phyloP scores from a whole-genome alignment of 2,888 invertebrate genomes.

The Diarsia brunnea region DNA sequence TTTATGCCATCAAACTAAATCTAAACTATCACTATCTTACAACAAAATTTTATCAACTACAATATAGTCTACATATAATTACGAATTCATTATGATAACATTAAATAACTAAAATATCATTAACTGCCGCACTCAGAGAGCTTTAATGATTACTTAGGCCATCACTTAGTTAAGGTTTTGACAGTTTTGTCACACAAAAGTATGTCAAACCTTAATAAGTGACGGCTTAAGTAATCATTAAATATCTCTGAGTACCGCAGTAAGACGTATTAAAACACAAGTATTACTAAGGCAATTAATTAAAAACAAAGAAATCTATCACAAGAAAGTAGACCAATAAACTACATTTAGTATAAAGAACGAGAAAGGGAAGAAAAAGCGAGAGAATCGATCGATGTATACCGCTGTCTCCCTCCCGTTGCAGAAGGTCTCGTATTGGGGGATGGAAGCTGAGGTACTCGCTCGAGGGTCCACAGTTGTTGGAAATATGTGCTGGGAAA shows the following conservation, averaged over 20 bases:
- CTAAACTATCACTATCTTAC: background rate
- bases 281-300: background rate
- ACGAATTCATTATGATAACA: constrained; percentile 15
- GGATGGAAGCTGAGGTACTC: constrained; percentile 92
- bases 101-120: background rate
- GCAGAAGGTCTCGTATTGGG: constrained; percentile 96
- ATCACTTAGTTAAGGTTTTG: too few species aligned
- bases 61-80: background rate
- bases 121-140: too few species aligned
- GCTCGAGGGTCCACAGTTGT: constrained; percentile 88
- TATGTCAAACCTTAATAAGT: too few species aligned
- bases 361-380: constrained; percentile 97
- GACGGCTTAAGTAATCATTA: too few species aligned
- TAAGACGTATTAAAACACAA: background rate
- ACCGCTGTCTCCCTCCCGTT: constrained; percentile 95
- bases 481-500: constrained; percentile 87
- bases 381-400: constrained; percentile 96
- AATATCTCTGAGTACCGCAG: too few species aligned
- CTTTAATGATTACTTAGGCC: too few species aligned
- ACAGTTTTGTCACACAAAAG: too few species aligned
- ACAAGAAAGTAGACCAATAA: constrained; percentile 96
- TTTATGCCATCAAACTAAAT: constrained; percentile 5
- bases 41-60: background rate
- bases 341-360: constrained; percentile 97
- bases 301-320: constrained; percentile 41